Base-by-base conservation (phyloP, 2,888 invertebrate species). In the Cephus pygmeus region DNA sequence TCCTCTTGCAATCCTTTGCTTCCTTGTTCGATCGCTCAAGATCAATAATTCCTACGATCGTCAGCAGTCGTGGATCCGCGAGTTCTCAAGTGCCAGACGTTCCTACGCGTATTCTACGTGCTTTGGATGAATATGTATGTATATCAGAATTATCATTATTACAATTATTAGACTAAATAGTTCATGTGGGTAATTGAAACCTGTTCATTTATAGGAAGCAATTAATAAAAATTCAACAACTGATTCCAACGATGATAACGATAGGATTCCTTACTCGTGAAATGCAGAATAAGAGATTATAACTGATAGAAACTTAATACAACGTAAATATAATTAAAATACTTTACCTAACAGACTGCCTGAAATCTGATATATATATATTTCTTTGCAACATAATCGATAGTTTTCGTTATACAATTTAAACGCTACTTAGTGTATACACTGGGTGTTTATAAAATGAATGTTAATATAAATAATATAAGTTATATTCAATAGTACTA, bases 1-100 rank as follows among this genome's bases (percentile, higher is more conserved):
- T 92, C 81, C 79, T 92, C n/a, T 78, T 92, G n/a, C 91, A 91
- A 83, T 91, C 91, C 1, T 88, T 91, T 56, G 87, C 88, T 23
- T 87, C 90, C 12, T 81, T 91, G 31, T 90, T 89, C 75, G 90
- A 90, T 83, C 88, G 88, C 78, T 90, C 90, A 34, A 85, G 90
- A 81, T 89, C 90, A 1, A 88, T 90, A 36, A 79, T 90, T 78
- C 88, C 90, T 77, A 86, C 90, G 71, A 85, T 89, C 76, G 83
- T 88, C 34, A 88, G 85, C 75, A 87, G 86, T 75, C 83, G 87
- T 69, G 83, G 82, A 77, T 83, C 81, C 12, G 79, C 78, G 33
- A 80, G 77, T 35, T 82, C 84, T 4, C 84, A 82, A 33, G 78
- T 88, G 11, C 78, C 83, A 11, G 84, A 86, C 71, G 79, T 87